Evolutionary conservation across 1,140 invertebrate genomes (phyloP).

Genomic region (Prorops nasuta): DNA sequence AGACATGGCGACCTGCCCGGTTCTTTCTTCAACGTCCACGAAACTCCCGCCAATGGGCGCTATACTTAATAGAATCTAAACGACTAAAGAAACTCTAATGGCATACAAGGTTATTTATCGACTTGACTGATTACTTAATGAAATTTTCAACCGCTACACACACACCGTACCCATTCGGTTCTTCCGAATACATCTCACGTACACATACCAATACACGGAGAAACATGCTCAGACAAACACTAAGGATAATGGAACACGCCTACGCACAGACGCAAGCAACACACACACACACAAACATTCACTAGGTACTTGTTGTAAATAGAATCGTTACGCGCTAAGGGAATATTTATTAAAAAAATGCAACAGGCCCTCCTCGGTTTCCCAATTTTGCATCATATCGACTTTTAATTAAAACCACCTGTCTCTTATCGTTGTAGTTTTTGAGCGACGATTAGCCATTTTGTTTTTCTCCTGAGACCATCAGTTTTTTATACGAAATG

Average conservation of each 20-base stretch:
- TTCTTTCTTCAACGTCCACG: slow-evolving; percentile 28
- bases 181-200: no score
- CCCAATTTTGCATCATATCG: no score
- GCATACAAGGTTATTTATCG: slow-evolving; percentile 22
- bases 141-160: no score
- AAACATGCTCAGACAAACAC: background rate
- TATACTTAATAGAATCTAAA: slow-evolving; percentile 31
- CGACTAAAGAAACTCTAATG: slow-evolving; percentile 23
- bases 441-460: no score
- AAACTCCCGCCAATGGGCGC: slow-evolving; percentile 22
- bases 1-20: no score
- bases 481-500: slow-evolving; percentile 24
- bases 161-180: no score
- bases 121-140: slow-evolving; percentile 30
- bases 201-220: slow-evolving; percentile 1
- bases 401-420: no score
- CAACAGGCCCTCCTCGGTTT: no score
- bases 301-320: slow-evolving; percentile 26
- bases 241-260: slow-evolving; percentile 1
- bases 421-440: no score
- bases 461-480: background rate
- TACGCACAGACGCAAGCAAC: slow-evolving; percentile 4
- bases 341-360: no score
- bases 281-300: slow-evolving; percentile 11
- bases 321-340: no score